A percentile compares a stretch with the other conserved stretches of the same genome.
These are phyloP conservation scores for Trissolcus basalis DNA, from an alignment of 1,140 invertebrate species.

Conservation along the genomic window DNA sequence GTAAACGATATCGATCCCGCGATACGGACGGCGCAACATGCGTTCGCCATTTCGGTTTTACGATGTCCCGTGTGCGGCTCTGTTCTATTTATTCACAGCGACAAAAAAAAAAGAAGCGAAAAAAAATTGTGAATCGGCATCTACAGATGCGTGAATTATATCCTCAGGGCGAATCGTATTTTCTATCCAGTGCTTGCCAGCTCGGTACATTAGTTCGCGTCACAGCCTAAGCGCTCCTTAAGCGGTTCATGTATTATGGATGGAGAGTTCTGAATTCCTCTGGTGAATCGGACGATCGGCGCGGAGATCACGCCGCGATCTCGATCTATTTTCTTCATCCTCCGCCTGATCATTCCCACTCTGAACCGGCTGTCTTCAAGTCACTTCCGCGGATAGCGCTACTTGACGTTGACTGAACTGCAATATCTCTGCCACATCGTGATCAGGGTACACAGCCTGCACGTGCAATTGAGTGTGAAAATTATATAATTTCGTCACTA, in stretches of 20 bases:
- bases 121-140: conserved; percentile 29
- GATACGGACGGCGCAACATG: conserved; percentile 26
- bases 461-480: conserved; percentile 44
- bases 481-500: conserved; percentile 47
- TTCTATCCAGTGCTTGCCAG: conserved; percentile 56
- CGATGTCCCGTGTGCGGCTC: conserved; percentile 12
- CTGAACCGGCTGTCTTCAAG: conserved; percentile 44
- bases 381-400: conserved; percentile 61
- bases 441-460: conserved; percentile 18
- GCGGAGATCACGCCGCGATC: conserved; percentile 48
- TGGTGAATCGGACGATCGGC: conserved; percentile 44
- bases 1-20: conserved; percentile 24
- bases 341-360: conserved; percentile 35
- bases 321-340: conserved; percentile 52
- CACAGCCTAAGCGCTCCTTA: conserved; percentile 53
- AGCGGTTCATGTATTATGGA: conserved; percentile 58
- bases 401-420: conserved; percentile 47
- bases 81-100: conserved; percentile 16
- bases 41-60: conserved; percentile 34
- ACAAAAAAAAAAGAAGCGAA: conserved; percentile 7
- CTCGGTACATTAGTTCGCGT: conserved; percentile 64
- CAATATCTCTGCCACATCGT: conserved; percentile 45
- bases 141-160: conserved; percentile 55
- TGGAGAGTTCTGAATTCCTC: conserved; percentile 55
- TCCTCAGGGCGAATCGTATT: conserved; percentile 45